Evolutionary conservation across 2,113 vertebrate species (phyloP).

Genomic region (Uria lomvia): DNA sequence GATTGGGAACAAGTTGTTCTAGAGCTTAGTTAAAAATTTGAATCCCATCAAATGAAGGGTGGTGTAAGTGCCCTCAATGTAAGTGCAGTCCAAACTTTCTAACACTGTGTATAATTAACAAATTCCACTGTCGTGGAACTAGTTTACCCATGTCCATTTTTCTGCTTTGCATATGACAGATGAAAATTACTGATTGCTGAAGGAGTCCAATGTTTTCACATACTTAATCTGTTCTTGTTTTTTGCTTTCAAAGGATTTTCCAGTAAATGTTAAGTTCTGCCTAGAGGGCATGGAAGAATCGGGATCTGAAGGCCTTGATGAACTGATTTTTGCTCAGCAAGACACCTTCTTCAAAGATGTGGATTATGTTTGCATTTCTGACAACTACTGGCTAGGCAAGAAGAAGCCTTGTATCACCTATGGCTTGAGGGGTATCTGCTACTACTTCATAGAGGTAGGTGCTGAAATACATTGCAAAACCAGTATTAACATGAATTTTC

Average conservation of each 20-base stretch:
- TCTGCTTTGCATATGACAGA: neutral
- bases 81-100: neutral
- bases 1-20: neutral
- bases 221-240: neutral
- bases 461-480: neutral
- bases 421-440: constrained; percentile 91
- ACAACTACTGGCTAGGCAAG: constrained; percentile 98
- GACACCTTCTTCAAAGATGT: constrained; percentile 90
- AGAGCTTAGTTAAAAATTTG: neutral
- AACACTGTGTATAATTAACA: neutral
- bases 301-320: constrained; percentile 91
- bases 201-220: neutral
- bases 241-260: constrained; percentile 79
- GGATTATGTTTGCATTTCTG: constrained; percentile 95
- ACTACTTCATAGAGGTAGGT: constrained; percentile 87
- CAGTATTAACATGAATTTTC: neutral
- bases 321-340: constrained; percentile 84
- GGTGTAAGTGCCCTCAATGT: neutral
- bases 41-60: neutral
- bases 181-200: neutral
- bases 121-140: neutral
- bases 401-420: constrained; percentile 96
- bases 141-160: neutral
- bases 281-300: constrained; percentile 99
- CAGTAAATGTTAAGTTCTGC: constrained; percentile 95